Conservation (phyloP, 2,888 invertebrate genomes). For the Cheilosia variabilis region DNA sequence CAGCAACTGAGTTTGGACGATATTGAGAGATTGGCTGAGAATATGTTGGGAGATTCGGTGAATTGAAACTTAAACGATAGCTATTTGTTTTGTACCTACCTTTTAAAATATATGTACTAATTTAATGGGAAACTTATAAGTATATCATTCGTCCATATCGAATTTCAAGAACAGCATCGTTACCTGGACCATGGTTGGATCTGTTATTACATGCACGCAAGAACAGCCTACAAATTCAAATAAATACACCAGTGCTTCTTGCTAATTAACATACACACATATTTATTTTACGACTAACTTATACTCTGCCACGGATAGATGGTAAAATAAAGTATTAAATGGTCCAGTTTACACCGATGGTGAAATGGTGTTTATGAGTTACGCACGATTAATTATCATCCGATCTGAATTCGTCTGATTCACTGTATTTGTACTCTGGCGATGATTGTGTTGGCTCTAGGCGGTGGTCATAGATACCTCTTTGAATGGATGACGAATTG, state of each 20-base stretch:
- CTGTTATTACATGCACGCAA: too few relatives aligned
- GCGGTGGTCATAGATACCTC: conserved; percentile 2
- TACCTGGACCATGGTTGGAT: too few relatives aligned
- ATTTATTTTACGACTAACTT: too few relatives aligned
- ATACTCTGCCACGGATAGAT: neutral
- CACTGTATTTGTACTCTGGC: conserved; percentile 64
- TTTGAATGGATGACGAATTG: conserved; percentile 2
- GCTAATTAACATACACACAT: too few relatives aligned
- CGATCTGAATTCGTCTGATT: conserved; percentile 34
- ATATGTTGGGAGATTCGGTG: conserved; percentile 56
- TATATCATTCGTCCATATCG: too few relatives aligned
- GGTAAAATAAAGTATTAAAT: neutral
- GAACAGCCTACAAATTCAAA: too few relatives aligned
- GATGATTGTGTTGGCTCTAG: conserved; percentile 48
- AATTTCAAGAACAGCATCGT: too few relatives aligned
- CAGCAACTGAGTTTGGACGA: conserved; percentile 82
- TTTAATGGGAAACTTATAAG: neutral
- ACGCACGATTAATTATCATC: conserved; percentile 47
- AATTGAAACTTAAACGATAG: conserved; percentile 8
- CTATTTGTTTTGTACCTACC: conserved; percentile 58
- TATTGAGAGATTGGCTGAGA: conserved; percentile 81
- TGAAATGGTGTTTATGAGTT: conserved; percentile 26
- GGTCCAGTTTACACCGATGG: conserved; percentile 31
- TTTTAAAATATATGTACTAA: conserved; percentile 53
- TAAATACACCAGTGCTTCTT: too few relatives aligned